Conservation (phyloP, 2,113 vertebrate species). For the Nesogale talazaci region DNA sequence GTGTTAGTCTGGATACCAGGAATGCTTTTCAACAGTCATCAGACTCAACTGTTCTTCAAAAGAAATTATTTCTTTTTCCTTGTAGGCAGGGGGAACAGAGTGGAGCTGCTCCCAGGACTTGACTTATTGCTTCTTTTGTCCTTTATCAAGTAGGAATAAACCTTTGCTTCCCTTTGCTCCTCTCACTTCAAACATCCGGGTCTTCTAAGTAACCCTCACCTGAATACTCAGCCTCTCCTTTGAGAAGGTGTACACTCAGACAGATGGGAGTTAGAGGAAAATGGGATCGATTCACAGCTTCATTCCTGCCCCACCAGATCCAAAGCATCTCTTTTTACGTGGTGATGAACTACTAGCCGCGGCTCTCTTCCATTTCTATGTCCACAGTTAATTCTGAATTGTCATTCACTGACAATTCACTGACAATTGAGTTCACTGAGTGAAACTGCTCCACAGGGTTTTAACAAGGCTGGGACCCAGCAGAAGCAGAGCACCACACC, state of each 20-base stretch:
- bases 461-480: background rate
- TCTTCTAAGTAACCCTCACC: background rate
- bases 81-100: background rate
- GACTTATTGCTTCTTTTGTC: slow-evolving; percentile 30
- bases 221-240: background rate
- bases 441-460: background rate
- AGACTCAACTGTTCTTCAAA: background rate
- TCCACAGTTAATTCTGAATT: background rate
- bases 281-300: background rate
- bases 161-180: background rate
- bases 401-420: no score
- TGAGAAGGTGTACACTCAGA: background rate
- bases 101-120: slow-evolving; percentile 7
- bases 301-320: background rate
- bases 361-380: background rate
- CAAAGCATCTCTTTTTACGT: background rate
- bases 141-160: slow-evolving; percentile 17
- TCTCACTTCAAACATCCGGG: background rate
- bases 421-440: background rate
- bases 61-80: background rate
- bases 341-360: background rate
- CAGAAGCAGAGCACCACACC: background rate
- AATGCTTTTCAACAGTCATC: slow-evolving; percentile 1
- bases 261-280: background rate
- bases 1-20: slow-evolving; percentile 41